These are phyloP conservation scores for Phalanger gymnotis DNA, from an alignment of 2,797 vertebrate genomes.

Conservation along the genomic window DNA sequence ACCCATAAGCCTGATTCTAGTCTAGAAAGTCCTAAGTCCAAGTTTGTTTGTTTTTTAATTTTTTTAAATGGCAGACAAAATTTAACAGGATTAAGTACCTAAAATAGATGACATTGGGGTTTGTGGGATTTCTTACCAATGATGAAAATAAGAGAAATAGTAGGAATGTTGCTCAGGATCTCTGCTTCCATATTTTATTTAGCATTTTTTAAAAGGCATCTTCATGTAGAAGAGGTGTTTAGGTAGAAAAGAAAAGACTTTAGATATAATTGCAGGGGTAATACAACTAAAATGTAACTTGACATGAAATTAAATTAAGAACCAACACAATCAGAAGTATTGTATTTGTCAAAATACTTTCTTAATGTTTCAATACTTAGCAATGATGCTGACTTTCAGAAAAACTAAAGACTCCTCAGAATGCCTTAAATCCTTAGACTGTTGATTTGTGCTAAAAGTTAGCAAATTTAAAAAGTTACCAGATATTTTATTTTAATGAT, in stretches of 20 bases:
- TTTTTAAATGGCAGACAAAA: constrained; percentile 4
- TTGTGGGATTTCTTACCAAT: constrained; percentile 26
- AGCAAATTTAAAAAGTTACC: background rate
- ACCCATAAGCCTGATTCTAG: background rate
- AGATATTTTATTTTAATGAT: constrained; percentile 5
- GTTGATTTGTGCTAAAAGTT: constrained; percentile 12
- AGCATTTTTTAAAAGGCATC: background rate
- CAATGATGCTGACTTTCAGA: constrained; percentile 1
- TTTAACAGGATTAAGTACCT: background rate
- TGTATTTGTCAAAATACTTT: background rate
- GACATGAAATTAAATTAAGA: constrained; percentile 24
- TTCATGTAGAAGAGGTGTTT: background rate
- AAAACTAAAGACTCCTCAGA: background rate
- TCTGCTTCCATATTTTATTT: background rate
- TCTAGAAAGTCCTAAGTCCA: background rate
- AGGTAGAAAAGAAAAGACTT: background rate
- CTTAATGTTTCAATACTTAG: background rate
- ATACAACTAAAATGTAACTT: constrained; percentile 20
- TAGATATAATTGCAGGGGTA: constrained; percentile 10
- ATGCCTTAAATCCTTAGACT: background rate
- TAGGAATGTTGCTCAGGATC: background rate
- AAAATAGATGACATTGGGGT: constrained; percentile 5
- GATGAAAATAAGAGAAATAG: constrained; percentile 26
- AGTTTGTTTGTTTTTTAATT: background rate
- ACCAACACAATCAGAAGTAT: constrained; percentile 5